Base-by-base conservation (phyloP, 2,888 invertebrate genomes). In the Stenoptilia bipunctidactyla region DNA sequence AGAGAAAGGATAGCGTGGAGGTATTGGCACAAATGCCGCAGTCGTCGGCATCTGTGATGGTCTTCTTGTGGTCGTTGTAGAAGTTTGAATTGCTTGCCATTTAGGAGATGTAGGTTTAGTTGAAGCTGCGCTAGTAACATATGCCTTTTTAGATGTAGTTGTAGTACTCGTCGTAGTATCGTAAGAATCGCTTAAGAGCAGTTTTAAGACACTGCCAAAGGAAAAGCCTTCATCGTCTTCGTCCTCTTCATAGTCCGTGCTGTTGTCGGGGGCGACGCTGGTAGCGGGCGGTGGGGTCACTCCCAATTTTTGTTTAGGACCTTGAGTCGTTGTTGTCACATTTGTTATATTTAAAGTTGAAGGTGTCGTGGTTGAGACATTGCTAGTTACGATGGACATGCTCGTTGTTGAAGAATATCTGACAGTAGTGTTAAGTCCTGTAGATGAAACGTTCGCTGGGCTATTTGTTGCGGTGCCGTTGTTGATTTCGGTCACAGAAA, bases 151-250 rank as follows among this genome's bases (percentile, higher is more conserved):
- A 0, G 57, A 52, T 1, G 58, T 25, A 15, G 53, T 38, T 0
- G 74, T 73, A 2, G 58, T 25, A 15, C 52, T 38, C 0, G 74
- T 73, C 1, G 75, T 76, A 0, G 71, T 55, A 13, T 75, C 75
- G 15, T 79, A 77, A 41, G 58, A 70, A 20, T 84, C 85, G 41
- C 85, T 84, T 15, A 90, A 77, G 14, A 90, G 60, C n/a, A 89
- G 66, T 53, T 90, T 86, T 12, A 89, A 61, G 3, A 90, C 86
- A 52, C 84, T 88, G 39, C 88, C 88, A 15, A 90, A 80, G 0
- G 88, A 88, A 53, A 88, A 86, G 8, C 83, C 85, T 39, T 82
- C 83, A 2, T 77, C 79, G 6, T 74, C 73, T 13, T 62, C 57
- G 15, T 72, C 74, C 6, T 76, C 74, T 30, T 79, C 75, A 40